Evolutionary conservation across 1,140 invertebrate genomes (phyloP).

Genomic region (Eupristina koningsbergeri): DNA sequence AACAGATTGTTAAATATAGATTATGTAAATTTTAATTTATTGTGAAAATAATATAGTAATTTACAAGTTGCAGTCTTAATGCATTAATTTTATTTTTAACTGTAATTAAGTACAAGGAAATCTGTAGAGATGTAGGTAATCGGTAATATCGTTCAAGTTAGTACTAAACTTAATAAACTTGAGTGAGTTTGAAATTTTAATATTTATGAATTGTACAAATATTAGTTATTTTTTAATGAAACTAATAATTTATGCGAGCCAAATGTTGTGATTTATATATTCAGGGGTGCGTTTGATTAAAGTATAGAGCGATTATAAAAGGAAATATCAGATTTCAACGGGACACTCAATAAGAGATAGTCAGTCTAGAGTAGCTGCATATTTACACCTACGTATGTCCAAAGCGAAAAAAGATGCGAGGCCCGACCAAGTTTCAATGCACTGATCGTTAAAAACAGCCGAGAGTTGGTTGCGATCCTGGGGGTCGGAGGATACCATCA

Average conservation of each 20-base stretch:
- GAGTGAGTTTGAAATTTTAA: too few relatives aligned
- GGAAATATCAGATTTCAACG: constrained; percentile 19
- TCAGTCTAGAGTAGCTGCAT: not conserved
- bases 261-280: not conserved
- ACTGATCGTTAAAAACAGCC: constrained; percentile 14
- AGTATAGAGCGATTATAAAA: not conserved
- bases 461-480: not conserved
- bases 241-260: not conserved
- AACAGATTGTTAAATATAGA: too few relatives aligned
- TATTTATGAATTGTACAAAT: too few relatives aligned
- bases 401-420: not conserved
- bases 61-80: too few relatives aligned
- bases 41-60: too few relatives aligned
- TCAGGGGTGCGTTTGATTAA: not conserved
- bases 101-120: too few relatives aligned
- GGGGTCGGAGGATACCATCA: not conserved
- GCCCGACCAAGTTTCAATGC: not conserved
- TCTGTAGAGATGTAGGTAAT: too few relatives aligned
- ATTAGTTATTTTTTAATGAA: too few relatives aligned
- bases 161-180: too few relatives aligned
- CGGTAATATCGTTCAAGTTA: too few relatives aligned
- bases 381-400: not conserved
- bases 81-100: too few relatives aligned
- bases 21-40: too few relatives aligned
- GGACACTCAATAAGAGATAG: not conserved